Base-by-base conservation (phyloP, 2,797 vertebrate species). In the Eptatretus atami region DNA sequence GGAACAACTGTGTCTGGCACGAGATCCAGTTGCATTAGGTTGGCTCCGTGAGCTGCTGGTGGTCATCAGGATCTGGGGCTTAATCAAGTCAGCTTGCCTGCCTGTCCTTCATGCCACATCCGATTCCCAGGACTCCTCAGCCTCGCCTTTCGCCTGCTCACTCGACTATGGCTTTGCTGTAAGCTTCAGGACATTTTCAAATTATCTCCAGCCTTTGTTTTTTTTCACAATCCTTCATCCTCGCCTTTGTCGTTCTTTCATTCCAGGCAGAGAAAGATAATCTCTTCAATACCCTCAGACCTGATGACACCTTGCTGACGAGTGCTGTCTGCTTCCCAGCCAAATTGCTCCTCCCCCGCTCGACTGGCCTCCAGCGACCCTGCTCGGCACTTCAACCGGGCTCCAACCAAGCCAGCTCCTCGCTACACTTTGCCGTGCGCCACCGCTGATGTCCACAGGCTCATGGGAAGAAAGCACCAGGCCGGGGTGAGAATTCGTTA, bases 111-210 rank as follows among this genome's bases (percentile, higher is more conserved):
- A 82, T 0, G 90, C 88, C 2, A 98, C 83, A 2, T 94, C 86
- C 0, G 90, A 98, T 73, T 90, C 80, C 66, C 90, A 98, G 76
- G 90, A 98, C 74, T 94, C 86, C 82, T 98, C 82, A 86, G 79
- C 65, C 78, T 98, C 67, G 82, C 95, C 68, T 98, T 98, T 77
- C 76, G 84, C 15, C 78, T 93, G 64, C 81, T 98, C 53, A 98
- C 87, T 66, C 86, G 84, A 63, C 82, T 98, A 65, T 98, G 90
- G 88, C 77, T 94, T 66, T 93, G 86, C 78, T 90, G 87, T 96
- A 71, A 80, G 86, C 68, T n/a, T 63, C 2, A 44, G 63, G 63
- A 12, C 31, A 44, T 44, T 44, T 44, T 44, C 31, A 44, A 44
- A 44, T 44, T 44, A 44, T 8, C 31, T 44, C 4, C 31, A 44